phyloP scores from a whole-genome alignment of 2,113 vertebrate species.

The Carassius auratus region DNA sequence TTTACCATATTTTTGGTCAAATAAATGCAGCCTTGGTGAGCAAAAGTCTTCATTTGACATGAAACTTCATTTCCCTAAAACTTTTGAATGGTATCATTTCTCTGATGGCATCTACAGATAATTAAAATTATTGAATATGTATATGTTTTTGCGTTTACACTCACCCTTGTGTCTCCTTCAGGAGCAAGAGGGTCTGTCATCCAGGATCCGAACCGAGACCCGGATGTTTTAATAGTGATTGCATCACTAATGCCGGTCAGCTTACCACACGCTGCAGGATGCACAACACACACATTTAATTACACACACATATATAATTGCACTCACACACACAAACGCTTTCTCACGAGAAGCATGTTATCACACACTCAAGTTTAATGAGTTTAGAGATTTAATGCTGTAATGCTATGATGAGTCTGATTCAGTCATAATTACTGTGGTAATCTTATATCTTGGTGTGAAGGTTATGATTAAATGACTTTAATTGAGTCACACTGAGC shows the following conservation, averaged over 20 bases:
- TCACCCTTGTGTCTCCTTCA: slow-evolving; percentile 93
- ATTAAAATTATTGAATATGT: not conserved
- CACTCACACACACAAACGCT: slow-evolving; percentile 4
- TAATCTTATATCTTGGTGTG: not conserved
- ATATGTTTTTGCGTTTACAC: slow-evolving; percentile 48
- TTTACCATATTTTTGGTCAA: not conserved
- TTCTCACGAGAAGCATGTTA: not conserved
- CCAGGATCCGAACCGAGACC: slow-evolving; percentile 96
- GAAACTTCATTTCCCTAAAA: too few relatives aligned
- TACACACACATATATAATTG: slow-evolving; percentile 6
- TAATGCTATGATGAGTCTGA: slow-evolving; percentile 17
- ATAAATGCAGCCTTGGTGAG: not conserved
- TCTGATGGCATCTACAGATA: too few relatives aligned
- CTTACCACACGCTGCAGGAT: slow-evolving; percentile 89
- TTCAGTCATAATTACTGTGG: slow-evolving; percentile 19
- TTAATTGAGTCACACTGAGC: not conserved
- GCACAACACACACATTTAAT: not conserved
- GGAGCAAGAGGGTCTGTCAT: slow-evolving; percentile 96
- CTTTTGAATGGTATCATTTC: too few relatives aligned
- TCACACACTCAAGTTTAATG: not conserved
- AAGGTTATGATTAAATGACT: slow-evolving; percentile 13
- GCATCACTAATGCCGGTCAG: slow-evolving; percentile 95
- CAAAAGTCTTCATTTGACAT: not conserved
- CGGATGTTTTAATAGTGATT: slow-evolving; percentile 93
- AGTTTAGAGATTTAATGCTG: slow-evolving; percentile 3